Base-by-base conservation (phyloP, 2,888 invertebrate genomes). In the Leptodirus hochenwartii region DNA sequence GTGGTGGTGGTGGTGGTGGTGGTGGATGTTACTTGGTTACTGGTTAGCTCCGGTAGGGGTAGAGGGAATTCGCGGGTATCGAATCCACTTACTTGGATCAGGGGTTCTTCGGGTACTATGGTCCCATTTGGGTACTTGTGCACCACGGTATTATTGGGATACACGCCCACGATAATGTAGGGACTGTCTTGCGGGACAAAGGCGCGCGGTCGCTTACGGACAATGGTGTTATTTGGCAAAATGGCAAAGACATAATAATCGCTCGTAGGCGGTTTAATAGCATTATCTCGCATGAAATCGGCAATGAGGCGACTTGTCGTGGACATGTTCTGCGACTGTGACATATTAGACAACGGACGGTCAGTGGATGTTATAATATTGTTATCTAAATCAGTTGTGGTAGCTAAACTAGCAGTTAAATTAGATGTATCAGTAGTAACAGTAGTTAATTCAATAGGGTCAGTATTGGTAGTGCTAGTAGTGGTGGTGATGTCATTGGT, bases 51-150 rank as follows among this genome's bases (percentile, higher is more conserved):
- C 61, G 63, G 64, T 59, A 60, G 61, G 48, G 62, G 62, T 59
- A 53, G 54, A 42, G 54, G 54, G 41, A 51, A 51, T 42, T 50
- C 48, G 41, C 55, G 51, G 58, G 66, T 64, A 66, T 69, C 55
- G 48, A 56, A 68, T 63, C 66, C 62, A 59, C 61, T 53, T 47
- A 57, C 55, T 52, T 54, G 52, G 43, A 56, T 53, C 30, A 53
- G 43, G 24, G 49, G 53, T 45, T 57, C 56, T 51, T 74, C 72
- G 55, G 77, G 76, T 54, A 78, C 69, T 55, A 72, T 59, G 50
- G 78, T 77, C 53, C 79, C 79, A 47, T 80, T 79, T 40, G 78
- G 78, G 51, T 72, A 79, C 59, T 74, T 78, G 58, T 73, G 69
- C 51, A 79, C 71, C 53, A 78, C 61, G 52, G 72, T 76, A 57